phyloP scores from a whole-genome alignment of 2,113 vertebrate genomes.

The Entomyzon cyanotis region DNA sequence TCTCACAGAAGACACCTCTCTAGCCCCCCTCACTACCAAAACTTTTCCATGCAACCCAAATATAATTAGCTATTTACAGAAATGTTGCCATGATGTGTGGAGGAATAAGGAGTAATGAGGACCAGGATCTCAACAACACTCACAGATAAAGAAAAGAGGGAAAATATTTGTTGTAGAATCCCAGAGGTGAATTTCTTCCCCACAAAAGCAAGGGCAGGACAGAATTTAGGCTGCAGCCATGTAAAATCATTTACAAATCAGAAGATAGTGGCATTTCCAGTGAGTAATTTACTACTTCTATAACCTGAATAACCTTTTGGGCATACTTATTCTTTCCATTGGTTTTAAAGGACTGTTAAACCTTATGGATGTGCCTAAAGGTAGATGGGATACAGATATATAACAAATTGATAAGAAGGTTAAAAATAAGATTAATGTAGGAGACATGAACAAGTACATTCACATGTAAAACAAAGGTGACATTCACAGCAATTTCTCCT shows the following conservation, averaged over 20 bases:
- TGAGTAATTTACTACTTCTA: neutral
- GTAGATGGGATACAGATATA: neutral
- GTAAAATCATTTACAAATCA: neutral
- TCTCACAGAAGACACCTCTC: neutral
- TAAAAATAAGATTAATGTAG: neutral
- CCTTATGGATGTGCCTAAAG: accelerated
- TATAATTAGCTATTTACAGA: neutral
- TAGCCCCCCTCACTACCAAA: neutral
- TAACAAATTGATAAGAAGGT: neutral
- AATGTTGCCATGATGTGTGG: neutral
- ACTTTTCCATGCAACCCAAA: neutral
- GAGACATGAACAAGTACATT: neutral
- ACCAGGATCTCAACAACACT: neutral
- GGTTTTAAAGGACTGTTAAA: neutral
- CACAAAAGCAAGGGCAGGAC: neutral
- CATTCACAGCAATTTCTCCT: neutral
- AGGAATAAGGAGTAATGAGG: neutral
- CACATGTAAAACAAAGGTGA: neutral
- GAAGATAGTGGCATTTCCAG: neutral
- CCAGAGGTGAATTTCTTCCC: neutral
- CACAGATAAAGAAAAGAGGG: neutral
- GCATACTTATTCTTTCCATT: neutral
- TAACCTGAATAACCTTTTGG: neutral
- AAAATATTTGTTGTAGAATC: neutral
- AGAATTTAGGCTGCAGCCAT: neutral